Base-by-base conservation (phyloP, 2,797 vertebrate species). In the Lacerta agilis region DNA sequence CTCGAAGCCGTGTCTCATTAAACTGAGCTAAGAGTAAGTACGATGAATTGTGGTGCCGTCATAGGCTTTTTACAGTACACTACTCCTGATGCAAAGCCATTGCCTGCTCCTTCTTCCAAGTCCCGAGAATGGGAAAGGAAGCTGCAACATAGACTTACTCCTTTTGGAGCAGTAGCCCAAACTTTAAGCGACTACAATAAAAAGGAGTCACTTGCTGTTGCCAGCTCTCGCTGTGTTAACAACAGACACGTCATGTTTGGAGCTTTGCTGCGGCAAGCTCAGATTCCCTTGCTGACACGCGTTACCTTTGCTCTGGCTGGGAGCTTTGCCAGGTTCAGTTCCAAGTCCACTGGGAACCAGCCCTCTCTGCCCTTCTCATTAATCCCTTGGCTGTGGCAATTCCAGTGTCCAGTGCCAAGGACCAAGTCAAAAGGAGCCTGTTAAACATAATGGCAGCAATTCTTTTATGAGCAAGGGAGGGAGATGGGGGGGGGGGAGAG, bases 301-400 rank as follows among this genome's bases (percentile, higher is more conserved):
- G 80, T 87, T 8, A 91, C 66, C 72, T 87, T 79, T 82, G 64
- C 79, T 58, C 78, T 33, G 78, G 71, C 69, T 76, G 79, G 88
- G 69, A 76, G 27, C 18, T 18, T 5, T 69, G 83, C 86, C 89
- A 85, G 38, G 49, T 85, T 27, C 58, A 77, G 64, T 85, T 93
- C 91, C 79, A 88, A 85, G 89, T 85, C 86, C 86, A 78, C 79
- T 92, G 86, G 93, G 88, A 93, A 85, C 61, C 67, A 67, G 13
- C 45, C 67, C 87, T 92, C 73, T 90, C n/a, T 94, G 88, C 64
- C 94, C 91, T 83, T 91, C 90, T 75, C 75, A 91, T 94, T 93
- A 94, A 94, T 95, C 92, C 89, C 83, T 92, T 25, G 23, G 64
- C 89, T 94, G 89, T 94, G 92, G 93, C 91, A 90, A 85, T 66